A percentile compares a stretch with the other conserved stretches of the same genome.
Conservation (phyloP, 2,888 invertebrate genomes). For the Nemotelus pantherinus region DNA sequence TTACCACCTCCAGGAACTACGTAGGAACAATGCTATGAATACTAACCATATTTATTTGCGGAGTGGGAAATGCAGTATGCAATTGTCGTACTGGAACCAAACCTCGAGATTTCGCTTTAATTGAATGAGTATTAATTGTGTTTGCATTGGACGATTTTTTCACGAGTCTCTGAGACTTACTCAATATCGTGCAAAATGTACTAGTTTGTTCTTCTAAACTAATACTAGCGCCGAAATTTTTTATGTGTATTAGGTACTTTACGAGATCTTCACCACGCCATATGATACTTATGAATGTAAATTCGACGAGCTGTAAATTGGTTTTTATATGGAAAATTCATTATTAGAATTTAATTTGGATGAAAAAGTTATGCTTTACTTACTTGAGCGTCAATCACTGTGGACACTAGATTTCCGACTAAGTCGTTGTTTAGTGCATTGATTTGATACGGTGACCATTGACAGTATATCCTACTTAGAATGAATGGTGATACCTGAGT, state of each 20-base stretch:
- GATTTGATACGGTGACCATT: constrained; percentile 46
- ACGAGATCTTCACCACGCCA: constrained; percentile 62
- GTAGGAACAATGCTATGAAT: neutral
- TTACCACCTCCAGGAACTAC: neutral
- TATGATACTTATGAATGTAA: constrained; percentile 60
- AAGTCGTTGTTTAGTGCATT: constrained; percentile 41
- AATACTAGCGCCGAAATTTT: constrained; percentile 60
- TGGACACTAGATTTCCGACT: constrained; percentile 39
- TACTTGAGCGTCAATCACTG: constrained; percentile 57
- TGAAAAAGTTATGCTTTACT: constrained; percentile 45
- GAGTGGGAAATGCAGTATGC: neutral
- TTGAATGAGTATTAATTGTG: constrained; percentile 32
- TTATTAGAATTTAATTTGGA: neutral
- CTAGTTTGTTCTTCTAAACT: constrained; percentile 59
- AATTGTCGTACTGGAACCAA: constrained; percentile 35
- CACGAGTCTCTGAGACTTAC: constrained; percentile 52
- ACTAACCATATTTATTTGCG: constrained; percentile 28
- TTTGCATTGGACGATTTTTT: constrained; percentile 18
- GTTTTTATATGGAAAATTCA: no score
- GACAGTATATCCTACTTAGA: constrained; percentile 44
- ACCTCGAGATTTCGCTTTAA: constrained; percentile 37
- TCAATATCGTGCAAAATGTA: constrained; percentile 58
- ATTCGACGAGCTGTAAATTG: constrained; percentile 56
- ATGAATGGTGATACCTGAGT: constrained; percentile 45
- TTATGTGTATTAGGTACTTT: constrained; percentile 61